Percentiles rank a stretch among this genome's conserved stretches.
Evolutionary conservation across 2,797 vertebrate species (phyloP).

Genomic region (Enteromius trimaculatus): DNA sequence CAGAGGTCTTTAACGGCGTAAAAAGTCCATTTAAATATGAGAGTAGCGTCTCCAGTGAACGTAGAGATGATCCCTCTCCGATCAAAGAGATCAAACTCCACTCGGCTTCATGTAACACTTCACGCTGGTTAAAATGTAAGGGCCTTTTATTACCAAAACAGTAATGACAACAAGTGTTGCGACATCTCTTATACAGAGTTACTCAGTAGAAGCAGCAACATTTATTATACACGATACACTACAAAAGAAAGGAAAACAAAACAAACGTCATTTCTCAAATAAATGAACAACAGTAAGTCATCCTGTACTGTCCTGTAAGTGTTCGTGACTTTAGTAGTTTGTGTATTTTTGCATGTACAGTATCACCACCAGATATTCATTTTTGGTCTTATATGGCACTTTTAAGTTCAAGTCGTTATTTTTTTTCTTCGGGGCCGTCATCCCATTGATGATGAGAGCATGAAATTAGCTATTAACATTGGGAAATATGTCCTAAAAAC

Average conservation of each 20-base stretch:
- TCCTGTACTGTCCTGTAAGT: neutral
- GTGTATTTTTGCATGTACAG: conserved; percentile 6
- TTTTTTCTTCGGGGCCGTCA: neutral
- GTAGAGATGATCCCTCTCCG: conserved; percentile 10
- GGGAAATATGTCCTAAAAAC: neutral
- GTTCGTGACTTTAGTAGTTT: neutral
- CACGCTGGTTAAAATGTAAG: conserved; percentile 73
- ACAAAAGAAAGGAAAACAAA: conserved; percentile 28
- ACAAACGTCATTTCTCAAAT: conserved; percentile 5
- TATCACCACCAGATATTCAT: conserved; percentile 7
- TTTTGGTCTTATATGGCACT: neutral
- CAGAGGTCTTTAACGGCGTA: neutral
- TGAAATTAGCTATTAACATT: neutral
- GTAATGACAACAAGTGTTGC: conserved; percentile 53
- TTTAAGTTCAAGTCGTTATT: neutral
- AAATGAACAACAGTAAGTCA: neutral
- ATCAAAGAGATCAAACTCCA: conserved; percentile 76
- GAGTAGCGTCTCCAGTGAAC: neutral
- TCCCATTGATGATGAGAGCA: neutral
- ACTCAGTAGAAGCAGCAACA: conserved; percentile 44
- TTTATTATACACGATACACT: conserved; percentile 20
- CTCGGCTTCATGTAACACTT: conserved; percentile 38
- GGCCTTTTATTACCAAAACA: conserved; percentile 69
- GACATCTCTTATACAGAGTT: conserved; percentile 49
- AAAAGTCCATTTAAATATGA: conserved; percentile 1